Conservation (phyloP, 2,888 invertebrate genomes). For the Eristalis arbustorum region DNA sequence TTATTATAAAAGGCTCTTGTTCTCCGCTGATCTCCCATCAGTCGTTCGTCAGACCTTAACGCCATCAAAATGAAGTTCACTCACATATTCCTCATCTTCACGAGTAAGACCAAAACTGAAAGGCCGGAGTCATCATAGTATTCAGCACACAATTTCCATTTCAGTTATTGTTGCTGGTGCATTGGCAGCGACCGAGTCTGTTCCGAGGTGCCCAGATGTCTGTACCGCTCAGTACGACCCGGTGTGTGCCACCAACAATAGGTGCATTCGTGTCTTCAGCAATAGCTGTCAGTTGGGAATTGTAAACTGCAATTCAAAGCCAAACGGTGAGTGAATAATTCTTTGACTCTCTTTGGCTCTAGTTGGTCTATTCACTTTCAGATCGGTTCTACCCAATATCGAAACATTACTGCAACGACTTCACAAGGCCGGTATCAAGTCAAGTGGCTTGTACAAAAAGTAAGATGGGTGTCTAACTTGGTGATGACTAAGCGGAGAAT, state of each 20-base stretch:
- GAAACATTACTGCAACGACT: not conserved
- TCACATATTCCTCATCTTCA: not conserved
- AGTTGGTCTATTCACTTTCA: not conserved
- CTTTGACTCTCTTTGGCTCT: not conserved
- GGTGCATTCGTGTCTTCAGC: not conserved
- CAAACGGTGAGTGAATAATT: not conserved
- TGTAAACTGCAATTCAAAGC: conserved; percentile 1
- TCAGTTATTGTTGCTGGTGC: not conserved
- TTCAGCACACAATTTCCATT: not conserved
- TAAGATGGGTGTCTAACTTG: too few species aligned
- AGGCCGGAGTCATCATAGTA: not conserved
- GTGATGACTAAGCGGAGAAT: too few species aligned
- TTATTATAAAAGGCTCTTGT: not conserved
- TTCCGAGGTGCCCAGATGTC: conserved; percentile 15
- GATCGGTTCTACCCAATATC: not conserved
- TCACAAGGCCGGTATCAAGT: not conserved
- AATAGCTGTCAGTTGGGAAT: conserved; percentile 1
- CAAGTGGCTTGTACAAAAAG: not conserved
- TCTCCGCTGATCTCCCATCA: not conserved
- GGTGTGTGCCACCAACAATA: conserved; percentile 34
- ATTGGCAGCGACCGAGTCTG: not conserved
- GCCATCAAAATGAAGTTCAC: not conserved
- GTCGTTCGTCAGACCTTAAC: not conserved
- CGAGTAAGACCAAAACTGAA: not conserved
- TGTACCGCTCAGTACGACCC: conserved; percentile 30